Conservation (phyloP, 2,888 invertebrate genomes). For the Aphodius sticticus region DNA sequence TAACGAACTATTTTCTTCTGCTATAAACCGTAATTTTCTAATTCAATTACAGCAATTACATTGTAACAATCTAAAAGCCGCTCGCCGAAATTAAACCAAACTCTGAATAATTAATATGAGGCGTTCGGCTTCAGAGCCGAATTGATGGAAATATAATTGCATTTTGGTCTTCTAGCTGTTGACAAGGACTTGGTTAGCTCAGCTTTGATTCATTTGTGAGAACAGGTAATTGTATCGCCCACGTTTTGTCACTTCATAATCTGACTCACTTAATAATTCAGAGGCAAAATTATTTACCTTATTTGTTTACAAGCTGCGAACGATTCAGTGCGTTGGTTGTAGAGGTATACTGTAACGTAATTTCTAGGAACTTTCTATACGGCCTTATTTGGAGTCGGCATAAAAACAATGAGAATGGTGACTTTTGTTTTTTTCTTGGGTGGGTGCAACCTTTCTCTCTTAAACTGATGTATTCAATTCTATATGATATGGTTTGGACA, state of each 20-base stretch:
- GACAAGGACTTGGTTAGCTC: not conserved
- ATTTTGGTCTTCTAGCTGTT: not conserved
- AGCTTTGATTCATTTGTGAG: not conserved
- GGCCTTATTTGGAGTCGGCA: not conserved
- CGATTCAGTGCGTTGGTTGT: not conserved
- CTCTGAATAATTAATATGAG: not conserved
- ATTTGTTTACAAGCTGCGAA: not conserved
- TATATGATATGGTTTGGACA: not conserved
- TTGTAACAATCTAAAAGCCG: not conserved
- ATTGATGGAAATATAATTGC: not conserved
- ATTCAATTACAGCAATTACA: not conserved
- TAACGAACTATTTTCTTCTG: not conserved
- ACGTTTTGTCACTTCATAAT: not conserved
- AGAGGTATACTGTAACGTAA: not conserved
- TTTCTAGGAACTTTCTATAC: not conserved
- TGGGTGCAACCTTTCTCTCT: not conserved
- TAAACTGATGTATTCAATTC: not conserved
- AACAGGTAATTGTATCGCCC: not conserved
- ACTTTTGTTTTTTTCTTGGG: not conserved
- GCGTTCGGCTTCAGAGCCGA: not conserved
- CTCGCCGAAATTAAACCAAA: not conserved
- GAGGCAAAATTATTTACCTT: not conserved
- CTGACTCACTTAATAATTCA: conserved; percentile 4
- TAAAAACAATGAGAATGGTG: not conserved
- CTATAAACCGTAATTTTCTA: not conserved